Percentiles rank a stretch among this genome's conserved stretches.
Conservation (phyloP, 2,888 invertebrate species). For the Cerceris rybyensis region DNA sequence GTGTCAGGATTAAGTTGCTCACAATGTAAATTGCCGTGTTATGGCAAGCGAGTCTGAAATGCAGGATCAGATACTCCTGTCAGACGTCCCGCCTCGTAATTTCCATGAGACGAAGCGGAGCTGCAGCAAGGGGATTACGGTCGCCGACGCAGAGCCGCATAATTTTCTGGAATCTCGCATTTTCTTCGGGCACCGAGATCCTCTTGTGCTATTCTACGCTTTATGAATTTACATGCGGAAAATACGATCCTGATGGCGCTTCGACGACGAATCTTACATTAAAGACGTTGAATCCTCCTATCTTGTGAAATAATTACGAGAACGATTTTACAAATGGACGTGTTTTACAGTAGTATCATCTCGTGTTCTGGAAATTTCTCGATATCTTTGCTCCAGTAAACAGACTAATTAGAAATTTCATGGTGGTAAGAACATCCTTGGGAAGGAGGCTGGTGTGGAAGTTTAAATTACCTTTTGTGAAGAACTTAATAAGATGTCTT, state of each 20-base stretch:
- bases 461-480: too few species aligned
- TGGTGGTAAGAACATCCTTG: too few species aligned
- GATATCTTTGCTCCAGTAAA: too few species aligned
- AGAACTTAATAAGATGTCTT: too few species aligned
- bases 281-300: background rate
- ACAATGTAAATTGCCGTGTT: conserved; percentile 52
- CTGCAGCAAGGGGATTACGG: conserved; percentile 48
- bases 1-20: conserved; percentile 49
- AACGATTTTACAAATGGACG: too few species aligned
- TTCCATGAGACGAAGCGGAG: conserved; percentile 44
- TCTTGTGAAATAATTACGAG: background rate
- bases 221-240: conserved; percentile 21
- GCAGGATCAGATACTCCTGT: conserved; percentile 49
- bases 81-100: conserved; percentile 55
- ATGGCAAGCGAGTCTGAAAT: conserved; percentile 50
- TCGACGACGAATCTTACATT: conserved; percentile 9
- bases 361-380: too few species aligned
- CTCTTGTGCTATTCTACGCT: conserved; percentile 8
- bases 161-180: conserved; percentile 40
- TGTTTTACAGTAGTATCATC: too few species aligned
- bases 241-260: conserved; percentile 23
- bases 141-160: conserved; percentile 37
- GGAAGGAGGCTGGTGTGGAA: too few species aligned
- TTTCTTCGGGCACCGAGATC: conserved; percentile 21
- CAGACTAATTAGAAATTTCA: too few species aligned